Conservation (phyloP, 2,113 vertebrate species). For the Carassius auratus region DNA sequence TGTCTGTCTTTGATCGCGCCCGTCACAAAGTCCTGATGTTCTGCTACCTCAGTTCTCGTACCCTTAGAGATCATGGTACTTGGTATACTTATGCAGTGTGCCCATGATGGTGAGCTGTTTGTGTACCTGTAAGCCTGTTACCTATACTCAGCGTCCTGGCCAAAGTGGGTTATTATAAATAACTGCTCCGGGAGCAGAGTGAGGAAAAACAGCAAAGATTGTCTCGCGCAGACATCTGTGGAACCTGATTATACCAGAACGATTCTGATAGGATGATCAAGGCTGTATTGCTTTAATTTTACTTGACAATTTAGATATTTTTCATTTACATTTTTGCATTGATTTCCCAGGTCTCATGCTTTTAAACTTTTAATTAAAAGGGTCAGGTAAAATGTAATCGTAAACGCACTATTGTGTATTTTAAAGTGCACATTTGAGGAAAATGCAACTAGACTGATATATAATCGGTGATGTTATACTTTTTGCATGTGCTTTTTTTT, state of each 20-base stretch:
- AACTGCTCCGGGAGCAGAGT: conserved; percentile 76
- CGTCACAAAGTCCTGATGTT: conserved; percentile 33
- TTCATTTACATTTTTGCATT: background rate
- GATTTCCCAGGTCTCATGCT: background rate
- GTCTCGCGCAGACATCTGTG: conserved; percentile 43
- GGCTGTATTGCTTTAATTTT: background rate
- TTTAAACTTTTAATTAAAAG: conserved; percentile 34
- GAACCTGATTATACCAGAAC: conserved; percentile 14
- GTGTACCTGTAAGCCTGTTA: conserved; percentile 80
- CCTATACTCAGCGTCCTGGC: conserved; percentile 77
- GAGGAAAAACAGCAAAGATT: conserved; percentile 74
- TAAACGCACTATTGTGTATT: background rate
- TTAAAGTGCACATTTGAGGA: background rate
- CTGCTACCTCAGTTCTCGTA: conserved; percentile 24
- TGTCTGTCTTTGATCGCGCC: background rate
- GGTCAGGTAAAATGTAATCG: background rate
- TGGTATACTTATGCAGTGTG: conserved; percentile 41
- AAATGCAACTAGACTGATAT: conserved; percentile 19
- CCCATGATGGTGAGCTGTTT: conserved; percentile 65
- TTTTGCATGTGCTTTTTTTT: conserved; percentile 40
- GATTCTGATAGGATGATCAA: background rate
- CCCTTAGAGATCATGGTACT: conserved; percentile 40
- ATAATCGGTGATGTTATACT: conserved; percentile 44
- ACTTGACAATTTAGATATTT: background rate
- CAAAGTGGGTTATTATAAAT: conserved; percentile 84